Conservation (phyloP, 2,113 vertebrate genomes). For the Rissa tridactyla region DNA sequence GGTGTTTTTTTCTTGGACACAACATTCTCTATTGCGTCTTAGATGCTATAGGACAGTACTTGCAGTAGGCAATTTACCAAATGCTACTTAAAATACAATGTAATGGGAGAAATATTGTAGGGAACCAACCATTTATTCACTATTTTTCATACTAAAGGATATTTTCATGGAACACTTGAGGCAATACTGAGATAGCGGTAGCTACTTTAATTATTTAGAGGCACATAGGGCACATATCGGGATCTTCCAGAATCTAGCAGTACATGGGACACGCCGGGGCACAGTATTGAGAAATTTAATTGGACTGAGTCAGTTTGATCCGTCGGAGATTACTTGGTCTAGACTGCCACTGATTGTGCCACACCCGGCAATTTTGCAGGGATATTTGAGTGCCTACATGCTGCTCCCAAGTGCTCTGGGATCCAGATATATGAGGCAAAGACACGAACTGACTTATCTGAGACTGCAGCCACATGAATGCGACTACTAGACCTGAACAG, state of each 20-base stretch:
- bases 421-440: not conserved
- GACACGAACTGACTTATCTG: not conserved
- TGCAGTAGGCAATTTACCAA: not conserved
- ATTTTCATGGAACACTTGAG: not conserved
- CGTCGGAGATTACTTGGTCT: not conserved
- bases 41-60: not conserved
- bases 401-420: not conserved
- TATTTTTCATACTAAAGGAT: not conserved
- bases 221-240: not conserved
- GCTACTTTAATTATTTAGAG: not conserved
- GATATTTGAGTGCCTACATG: rapidly evolving
- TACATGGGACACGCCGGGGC: not conserved
- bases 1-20: not conserved
- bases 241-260: not conserved
- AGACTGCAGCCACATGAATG: not conserved
- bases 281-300: not conserved
- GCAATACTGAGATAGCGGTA: not conserved
- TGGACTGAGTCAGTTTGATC: not conserved
- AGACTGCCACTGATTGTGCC: not conserved
- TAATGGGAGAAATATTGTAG: not conserved
- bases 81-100: not conserved
- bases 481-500: not conserved
- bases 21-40: not conserved
- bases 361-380: not conserved
- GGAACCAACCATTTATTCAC: not conserved